Evolutionary conservation across 2,113 vertebrate species (phyloP).

Genomic region (Heterocephalus glaber): DNA sequence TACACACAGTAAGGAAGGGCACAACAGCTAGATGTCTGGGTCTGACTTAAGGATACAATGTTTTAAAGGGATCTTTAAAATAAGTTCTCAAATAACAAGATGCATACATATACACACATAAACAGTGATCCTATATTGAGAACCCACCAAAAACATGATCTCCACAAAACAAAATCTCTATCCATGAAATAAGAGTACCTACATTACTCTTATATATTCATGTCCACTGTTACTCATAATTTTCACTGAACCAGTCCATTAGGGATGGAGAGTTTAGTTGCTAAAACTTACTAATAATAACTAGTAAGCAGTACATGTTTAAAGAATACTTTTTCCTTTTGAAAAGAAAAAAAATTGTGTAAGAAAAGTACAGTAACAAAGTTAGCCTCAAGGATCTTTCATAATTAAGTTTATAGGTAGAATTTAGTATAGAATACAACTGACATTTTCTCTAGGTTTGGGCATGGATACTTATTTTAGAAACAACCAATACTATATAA

Average conservation of each 20-base stretch:
- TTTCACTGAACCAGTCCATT: slow-evolving; percentile 35
- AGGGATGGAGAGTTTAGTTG: not conserved
- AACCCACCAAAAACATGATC: not conserved
- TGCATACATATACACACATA: not conserved
- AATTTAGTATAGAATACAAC: slow-evolving; percentile 31
- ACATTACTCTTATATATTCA: not conserved
- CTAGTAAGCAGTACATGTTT: slow-evolving; percentile 24
- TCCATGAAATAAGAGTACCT: not conserved
- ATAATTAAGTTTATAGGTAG: slow-evolving; percentile 40
- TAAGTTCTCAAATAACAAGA: not conserved
- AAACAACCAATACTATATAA: not conserved
- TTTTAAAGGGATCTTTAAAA: not conserved
- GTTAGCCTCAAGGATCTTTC: slow-evolving; percentile 48
- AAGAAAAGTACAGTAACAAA: slow-evolving; percentile 38
- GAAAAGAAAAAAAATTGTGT: not conserved
- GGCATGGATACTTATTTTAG: slow-evolving; percentile 28
- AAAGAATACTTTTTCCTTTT: not conserved
- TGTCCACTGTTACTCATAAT: not conserved
- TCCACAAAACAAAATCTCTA: not conserved
- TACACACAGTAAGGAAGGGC: not conserved
- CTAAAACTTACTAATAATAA: slow-evolving; percentile 6
- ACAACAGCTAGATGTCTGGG: not conserved
- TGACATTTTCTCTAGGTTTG: not conserved
- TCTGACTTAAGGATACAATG: not conserved
- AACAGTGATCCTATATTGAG: not conserved